Percentiles rank a stretch among this genome's conserved stretches.
These are phyloP conservation scores for Grammomys dolichurus DNA, from an alignment of 2,113 vertebrate species.

Conservation along the genomic window DNA sequence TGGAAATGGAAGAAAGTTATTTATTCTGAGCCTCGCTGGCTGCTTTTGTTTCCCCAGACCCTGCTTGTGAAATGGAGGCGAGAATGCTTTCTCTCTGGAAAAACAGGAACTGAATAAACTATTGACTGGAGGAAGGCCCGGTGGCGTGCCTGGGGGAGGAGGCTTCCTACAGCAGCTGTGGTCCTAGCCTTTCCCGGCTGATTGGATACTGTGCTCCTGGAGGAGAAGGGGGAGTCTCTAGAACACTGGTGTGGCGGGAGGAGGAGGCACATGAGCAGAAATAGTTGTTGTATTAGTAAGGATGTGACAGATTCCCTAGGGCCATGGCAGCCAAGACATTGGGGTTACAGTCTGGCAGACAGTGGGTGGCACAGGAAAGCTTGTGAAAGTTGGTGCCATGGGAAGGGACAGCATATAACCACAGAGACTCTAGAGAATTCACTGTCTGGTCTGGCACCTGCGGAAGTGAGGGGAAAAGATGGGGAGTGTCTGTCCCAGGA, in stretches of 20 bases:
- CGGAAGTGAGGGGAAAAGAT: too few relatives aligned
- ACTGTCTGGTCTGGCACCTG: neutral
- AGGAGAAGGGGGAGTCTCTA: neutral
- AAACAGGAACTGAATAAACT: neutral
- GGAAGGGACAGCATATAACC: neutral
- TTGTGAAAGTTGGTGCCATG: neutral
- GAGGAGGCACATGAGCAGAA: neutral
- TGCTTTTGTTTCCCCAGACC: neutral
- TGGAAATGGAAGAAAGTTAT: neutral
- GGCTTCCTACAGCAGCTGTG: neutral
- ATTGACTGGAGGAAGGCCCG: neutral
- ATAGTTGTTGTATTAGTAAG: neutral
- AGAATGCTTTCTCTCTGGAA: neutral
- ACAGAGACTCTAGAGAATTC: neutral
- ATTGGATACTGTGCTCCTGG: neutral
- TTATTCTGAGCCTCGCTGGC: neutral
- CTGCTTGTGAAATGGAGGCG: neutral
- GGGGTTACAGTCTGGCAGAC: neutral
- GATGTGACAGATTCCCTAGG: neutral
- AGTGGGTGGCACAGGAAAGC: neutral
- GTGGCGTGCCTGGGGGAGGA: neutral
- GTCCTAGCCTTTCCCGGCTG: neutral
- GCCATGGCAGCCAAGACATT: neutral
- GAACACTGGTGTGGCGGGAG: neutral
- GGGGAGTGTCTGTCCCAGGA: neutral